Percentiles rank a stretch among this genome's conserved stretches.
These are phyloP conservation scores for Axea sp. DNA, from an alignment of 2,888 invertebrate species.

Conservation along the genomic window DNA sequence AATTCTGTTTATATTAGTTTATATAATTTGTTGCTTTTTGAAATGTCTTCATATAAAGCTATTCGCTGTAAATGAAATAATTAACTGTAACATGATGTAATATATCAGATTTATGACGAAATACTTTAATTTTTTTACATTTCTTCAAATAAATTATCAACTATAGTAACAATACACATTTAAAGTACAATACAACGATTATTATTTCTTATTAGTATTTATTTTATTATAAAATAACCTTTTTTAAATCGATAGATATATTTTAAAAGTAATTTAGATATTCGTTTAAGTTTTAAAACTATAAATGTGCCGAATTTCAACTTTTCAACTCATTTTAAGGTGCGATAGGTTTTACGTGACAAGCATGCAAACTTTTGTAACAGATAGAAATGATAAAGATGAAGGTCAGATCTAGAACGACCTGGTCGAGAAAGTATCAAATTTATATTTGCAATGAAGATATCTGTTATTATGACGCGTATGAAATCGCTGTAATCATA, in stretches of 20 bases:
- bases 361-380: slow-evolving; percentile 51
- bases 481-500: not conserved
- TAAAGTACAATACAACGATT: no score
- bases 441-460: slow-evolving; percentile 27
- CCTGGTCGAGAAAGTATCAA: slow-evolving; percentile 38
- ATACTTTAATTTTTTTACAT: no score
- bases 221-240: not conserved
- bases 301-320: slow-evolving; percentile 55
- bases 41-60: no score
- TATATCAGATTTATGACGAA: no score
- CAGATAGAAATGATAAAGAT: slow-evolving; percentile 51
- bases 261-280: slow-evolving; percentile 33
- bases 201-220: slow-evolving; percentile 3
- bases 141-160: no score
- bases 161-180: no score
- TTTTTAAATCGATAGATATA: slow-evolving; percentile 1
- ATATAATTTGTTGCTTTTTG: no score
- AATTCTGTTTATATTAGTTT: no score
- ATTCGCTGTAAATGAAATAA: no score
- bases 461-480: not conserved
- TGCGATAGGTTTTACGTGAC: slow-evolving; percentile 57
- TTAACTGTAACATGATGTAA: no score
- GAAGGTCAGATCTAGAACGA: slow-evolving; percentile 28
- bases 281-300: slow-evolving; percentile 36
- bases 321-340: slow-evolving; percentile 57